Evolutionary conservation across 2,113 vertebrate species (phyloP), one percentile per base, ranked within the genome.

Genomic region (Sisor rabdophorus): DNA sequence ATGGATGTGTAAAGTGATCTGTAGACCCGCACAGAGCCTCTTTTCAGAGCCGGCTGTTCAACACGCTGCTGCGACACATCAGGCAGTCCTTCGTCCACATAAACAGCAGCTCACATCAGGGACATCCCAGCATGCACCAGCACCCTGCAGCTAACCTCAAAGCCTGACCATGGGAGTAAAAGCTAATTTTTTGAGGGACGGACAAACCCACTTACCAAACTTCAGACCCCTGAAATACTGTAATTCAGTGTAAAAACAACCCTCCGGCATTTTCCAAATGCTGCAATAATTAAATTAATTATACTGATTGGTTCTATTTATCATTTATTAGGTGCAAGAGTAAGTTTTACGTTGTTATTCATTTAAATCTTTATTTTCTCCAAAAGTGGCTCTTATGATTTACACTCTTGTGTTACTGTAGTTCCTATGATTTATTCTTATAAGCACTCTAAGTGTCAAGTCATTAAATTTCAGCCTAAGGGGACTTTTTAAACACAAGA

Each of bases 1-100:
- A 90, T 90, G 87, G 88, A 89, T 83, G 86, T 91, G 92, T 93
- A 93, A 93, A 89, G 83, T 78, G 92, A 93, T 93, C 91, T 86
- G 84, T 83, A 82, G 85, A 81, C 80, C 84, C 81, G 89, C 87
- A 93, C 91, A 92, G 92, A 92, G 90, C 79, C 83, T 82, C 92
- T 92, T 92, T 93, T 92, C 87, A 92, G 82, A 72, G 64, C 82
- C 79, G 76, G 68, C 71, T 59, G 65, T 53, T 72, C 79, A 22
- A 56, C 75, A 12, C 82, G 75, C 86, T 80, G 84, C 84, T 86
- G 88, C 85, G 86, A 89, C 90, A 88, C 88, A 86, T 85, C 89
- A 88, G 88, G 89, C 89, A 87, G 89, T 89, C 88, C 89, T 87
- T 86, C 84, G 82, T 81, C 81, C 86, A 81, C 83, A 87, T 81